Conservation (phyloP, 2,888 invertebrate genomes). For the Erebia ligea region DNA sequence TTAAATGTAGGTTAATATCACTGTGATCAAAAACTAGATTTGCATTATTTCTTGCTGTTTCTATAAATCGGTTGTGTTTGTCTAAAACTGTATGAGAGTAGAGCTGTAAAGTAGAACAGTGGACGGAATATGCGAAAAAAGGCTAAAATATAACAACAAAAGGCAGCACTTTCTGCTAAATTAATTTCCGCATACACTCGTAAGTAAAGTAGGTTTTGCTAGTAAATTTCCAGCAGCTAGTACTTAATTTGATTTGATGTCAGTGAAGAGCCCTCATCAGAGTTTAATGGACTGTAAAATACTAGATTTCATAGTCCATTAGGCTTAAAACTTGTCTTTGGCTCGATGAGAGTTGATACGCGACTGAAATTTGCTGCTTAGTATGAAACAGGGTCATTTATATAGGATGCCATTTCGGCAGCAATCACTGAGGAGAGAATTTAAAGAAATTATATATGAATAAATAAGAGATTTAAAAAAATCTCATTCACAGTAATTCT, state of each 20-base stretch:
- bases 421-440: not conserved
- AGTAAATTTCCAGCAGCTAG: not conserved
- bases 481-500: no score
- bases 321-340: slow-evolving; percentile 33
- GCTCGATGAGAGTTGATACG: slow-evolving; percentile 32
- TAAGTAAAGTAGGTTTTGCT: not conserved
- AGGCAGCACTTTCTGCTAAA: not conserved
- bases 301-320: slow-evolving; percentile 20
- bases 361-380: slow-evolving; percentile 34
- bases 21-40: not conserved
- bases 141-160: no score
- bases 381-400: slow-evolving; percentile 33
- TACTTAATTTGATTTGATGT: slow-evolving; percentile 11
- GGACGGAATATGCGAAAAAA: not conserved
- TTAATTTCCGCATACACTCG: not conserved
- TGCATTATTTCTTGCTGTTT: not conserved
- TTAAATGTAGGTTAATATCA: not conserved
- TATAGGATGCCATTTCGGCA: not conserved
- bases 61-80: no score
- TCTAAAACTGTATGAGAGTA: not conserved
- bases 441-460: not conserved
- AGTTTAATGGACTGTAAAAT: slow-evolving; percentile 16
- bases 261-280: slow-evolving; percentile 3
- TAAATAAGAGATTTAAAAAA: no score
- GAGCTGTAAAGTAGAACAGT: not conserved